Base-by-base conservation (phyloP, 1,140 invertebrate species). In the Drosophila takahashii region DNA sequence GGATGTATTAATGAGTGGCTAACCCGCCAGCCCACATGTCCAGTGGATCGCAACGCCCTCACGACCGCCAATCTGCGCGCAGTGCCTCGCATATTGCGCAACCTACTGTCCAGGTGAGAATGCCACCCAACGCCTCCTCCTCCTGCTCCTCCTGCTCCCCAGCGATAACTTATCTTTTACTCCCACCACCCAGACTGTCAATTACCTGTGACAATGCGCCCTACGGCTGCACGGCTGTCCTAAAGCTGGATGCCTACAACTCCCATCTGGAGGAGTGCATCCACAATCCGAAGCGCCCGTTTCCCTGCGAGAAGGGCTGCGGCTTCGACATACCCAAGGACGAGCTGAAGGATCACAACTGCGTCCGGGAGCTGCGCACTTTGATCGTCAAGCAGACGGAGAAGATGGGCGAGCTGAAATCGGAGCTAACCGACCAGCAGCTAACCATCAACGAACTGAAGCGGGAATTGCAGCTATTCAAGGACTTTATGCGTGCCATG, bases 1-100 rank as follows among this genome's bases (percentile, higher is more conserved):
- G 95, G 94, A 15, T 99, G 98, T 92, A 99, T 99, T 75, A 96
- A 96, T 53, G 97, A 99, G 93, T 99, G 98, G 98, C 95, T 99
- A 64, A 96, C 95, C 51, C 94, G 97, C 41, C 97, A 98, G 90
- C 97, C 96, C 13, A 98, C 97, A 18, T 99, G 98, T 92, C 98
- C 98, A 22, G 95, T 99, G 42, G 98, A 99, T 92, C 94, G 98
- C 51, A 97, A 97, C 86, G 94, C 96, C 47, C 96, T 98, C 56
- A 98, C 97, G 27, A 94, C 95, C 13, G 95, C 96, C 59, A 97
- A 98, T 92, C 93, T 99, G 4, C 95, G 97, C 92, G 96, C 96
- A 64, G 98, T 98, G 51, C 98, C 98, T 27, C 94, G 98, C 90
- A 98, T 99, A 85, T 94, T 99, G 67, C 94, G 97, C 79, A 99